A percentile compares a stretch with the other conserved stretches of the same genome.
Evolutionary conservation across 2,113 vertebrate species (phyloP).

Genomic region (Sylvilagus bachmani): DNA sequence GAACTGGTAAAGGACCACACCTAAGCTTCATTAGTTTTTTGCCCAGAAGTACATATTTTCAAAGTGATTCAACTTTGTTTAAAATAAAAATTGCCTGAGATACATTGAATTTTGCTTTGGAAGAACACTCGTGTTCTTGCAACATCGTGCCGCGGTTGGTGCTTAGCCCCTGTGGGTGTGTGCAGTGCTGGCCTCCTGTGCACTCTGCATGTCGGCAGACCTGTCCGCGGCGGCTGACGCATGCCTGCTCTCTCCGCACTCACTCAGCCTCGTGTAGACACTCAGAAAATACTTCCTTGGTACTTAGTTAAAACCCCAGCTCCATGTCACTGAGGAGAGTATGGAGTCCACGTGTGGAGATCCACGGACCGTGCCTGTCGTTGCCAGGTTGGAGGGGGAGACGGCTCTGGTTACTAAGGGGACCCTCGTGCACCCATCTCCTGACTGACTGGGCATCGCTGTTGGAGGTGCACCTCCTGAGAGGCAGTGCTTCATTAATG

Average conservation of each 20-base stretch:
- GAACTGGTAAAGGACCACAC: neutral
- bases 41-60: slow-evolving; percentile 1
- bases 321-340: neutral
- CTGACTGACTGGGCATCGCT: neutral
- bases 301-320: neutral
- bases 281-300: neutral
- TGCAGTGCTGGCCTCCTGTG: neutral
- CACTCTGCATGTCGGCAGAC: slow-evolving; percentile 79
- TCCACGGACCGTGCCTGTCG: neutral
- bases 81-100: slow-evolving; percentile 88
- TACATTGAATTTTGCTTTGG: slow-evolving; percentile 88
- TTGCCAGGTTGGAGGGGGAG: neutral
- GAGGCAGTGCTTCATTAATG: slow-evolving; percentile 35
- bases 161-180: slow-evolving; percentile 63
- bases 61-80: neutral
- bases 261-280: neutral
- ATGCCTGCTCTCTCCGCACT: slow-evolving; percentile 24
- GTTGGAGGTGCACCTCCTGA: neutral
- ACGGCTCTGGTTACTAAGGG: neutral
- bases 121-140: slow-evolving; percentile 83
- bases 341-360: neutral
- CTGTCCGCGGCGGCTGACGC: slow-evolving; percentile 11
- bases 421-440: neutral
- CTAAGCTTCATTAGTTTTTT: slow-evolving; percentile 29
- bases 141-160: slow-evolving; percentile 69